Percentiles rank a stretch among this genome's conserved stretches.
Conservation (phyloP, 2,113 vertebrate genomes). For the Marmota flaviventris region DNA sequence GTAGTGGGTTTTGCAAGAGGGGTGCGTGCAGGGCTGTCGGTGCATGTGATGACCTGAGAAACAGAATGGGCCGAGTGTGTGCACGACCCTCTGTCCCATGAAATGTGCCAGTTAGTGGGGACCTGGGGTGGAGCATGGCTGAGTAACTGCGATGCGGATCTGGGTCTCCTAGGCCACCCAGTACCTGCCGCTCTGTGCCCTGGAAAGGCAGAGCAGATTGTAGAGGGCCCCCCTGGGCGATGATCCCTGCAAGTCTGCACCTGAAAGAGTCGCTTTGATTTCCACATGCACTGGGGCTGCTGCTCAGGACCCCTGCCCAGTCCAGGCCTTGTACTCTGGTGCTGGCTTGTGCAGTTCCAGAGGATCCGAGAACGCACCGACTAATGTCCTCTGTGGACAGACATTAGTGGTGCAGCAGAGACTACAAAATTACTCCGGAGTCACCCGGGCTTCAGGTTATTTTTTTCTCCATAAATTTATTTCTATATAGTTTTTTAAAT, state of each 20-base stretch:
- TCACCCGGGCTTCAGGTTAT: not conserved
- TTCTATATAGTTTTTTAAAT: not conserved
- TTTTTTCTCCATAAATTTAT: conserved; percentile 47
- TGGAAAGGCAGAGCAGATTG: not conserved
- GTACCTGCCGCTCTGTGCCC: not conserved
- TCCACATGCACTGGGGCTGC: not conserved
- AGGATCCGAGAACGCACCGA: not conserved
- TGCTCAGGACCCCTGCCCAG: not conserved
- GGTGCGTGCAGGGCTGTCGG: not conserved
- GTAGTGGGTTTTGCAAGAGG: not conserved
- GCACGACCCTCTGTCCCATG: not conserved
- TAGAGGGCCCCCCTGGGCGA: rapidly evolving
- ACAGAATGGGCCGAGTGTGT: too few relatives aligned
- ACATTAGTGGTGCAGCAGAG: not conserved
- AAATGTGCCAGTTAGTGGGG: not conserved
- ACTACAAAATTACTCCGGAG: not conserved
- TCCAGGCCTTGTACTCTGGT: not conserved
- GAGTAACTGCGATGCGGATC: rapidly evolving
- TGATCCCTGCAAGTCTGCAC: not conserved
- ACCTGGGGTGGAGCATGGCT: rapidly evolving
- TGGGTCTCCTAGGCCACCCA: not conserved
- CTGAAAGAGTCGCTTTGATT: not conserved
- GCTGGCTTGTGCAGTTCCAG: not conserved
- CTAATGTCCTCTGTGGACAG: not conserved
- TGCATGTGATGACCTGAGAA: not conserved